Evolutionary conservation across 2,888 invertebrate species (phyloP).

Genomic region (Magallana nippona): DNA sequence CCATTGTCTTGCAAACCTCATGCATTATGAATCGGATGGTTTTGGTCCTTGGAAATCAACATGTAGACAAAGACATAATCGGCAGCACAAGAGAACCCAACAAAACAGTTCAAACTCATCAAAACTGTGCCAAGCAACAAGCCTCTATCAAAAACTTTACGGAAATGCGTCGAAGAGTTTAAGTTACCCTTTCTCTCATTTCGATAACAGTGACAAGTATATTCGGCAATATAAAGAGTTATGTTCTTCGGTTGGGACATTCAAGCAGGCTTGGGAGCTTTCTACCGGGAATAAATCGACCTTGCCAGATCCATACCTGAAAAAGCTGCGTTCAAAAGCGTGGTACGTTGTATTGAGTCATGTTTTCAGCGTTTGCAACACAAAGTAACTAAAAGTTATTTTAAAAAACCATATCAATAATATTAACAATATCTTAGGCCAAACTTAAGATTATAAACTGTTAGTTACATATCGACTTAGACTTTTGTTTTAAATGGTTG

Average conservation of each 20-base stretch:
- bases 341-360: background rate
- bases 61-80: background rate
- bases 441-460: too few relatives aligned
- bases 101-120: background rate
- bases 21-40: background rate
- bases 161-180: background rate
- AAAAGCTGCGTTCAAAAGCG: background rate
- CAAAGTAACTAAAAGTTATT: background rate
- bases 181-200: constrained; percentile 22
- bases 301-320: background rate
- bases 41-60: constrained; percentile 5
- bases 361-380: too few relatives aligned
- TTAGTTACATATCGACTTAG: too few relatives aligned
- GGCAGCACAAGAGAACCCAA: background rate
- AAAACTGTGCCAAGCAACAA: background rate
- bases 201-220: constrained; percentile 24
- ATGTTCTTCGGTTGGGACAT: background rate
- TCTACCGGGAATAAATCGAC: background rate
- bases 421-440: background rate
- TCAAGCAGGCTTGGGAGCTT: background rate
- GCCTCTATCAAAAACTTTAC: background rate
- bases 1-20: constrained; percentile 2
- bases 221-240: constrained; percentile 22
- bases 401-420: background rate
- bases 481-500: too few relatives aligned